phyloP scores from a whole-genome alignment of 2,113 vertebrate species.

The Bungarus multicinctus region DNA sequence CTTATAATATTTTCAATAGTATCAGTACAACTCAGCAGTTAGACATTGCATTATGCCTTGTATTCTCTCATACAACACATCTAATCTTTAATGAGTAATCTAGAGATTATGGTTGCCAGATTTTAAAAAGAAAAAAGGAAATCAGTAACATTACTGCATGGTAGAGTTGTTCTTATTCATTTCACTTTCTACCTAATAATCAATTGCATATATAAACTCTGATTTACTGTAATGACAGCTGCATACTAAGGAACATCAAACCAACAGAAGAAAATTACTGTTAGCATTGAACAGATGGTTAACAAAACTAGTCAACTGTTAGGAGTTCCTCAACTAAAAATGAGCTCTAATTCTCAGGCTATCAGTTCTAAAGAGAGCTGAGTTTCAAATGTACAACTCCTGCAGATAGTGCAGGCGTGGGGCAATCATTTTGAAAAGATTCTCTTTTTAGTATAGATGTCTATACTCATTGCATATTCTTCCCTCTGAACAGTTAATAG shows the following conservation, averaged over 20 bases:
- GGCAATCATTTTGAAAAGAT: neutral
- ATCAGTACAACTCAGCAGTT: neutral
- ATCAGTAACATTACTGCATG: neutral
- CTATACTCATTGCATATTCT: neutral
- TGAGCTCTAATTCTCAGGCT: neutral
- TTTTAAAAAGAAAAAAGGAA: neutral
- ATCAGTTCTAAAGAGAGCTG: neutral
- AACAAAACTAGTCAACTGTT: neutral
- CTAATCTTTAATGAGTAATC: constrained; percentile 13
- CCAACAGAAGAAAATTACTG: neutral
- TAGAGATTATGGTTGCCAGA: neutral
- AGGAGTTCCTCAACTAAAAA: neutral
- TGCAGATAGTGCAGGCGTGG: neutral
- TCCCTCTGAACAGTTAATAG: neutral
- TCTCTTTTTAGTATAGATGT: neutral
- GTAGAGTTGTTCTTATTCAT: neutral
- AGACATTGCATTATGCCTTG: neutral
- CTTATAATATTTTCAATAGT: neutral
- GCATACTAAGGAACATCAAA: neutral
- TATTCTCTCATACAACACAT: neutral
- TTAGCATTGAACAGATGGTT: neutral
- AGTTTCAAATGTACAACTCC: neutral
- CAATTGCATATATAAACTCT: neutral
- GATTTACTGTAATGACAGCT: neutral
- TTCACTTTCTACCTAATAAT: neutral